These are phyloP conservation scores for Leptestheria dahalacensis DNA, from an alignment of 1,140 invertebrate genomes.

Conservation along the genomic window DNA sequence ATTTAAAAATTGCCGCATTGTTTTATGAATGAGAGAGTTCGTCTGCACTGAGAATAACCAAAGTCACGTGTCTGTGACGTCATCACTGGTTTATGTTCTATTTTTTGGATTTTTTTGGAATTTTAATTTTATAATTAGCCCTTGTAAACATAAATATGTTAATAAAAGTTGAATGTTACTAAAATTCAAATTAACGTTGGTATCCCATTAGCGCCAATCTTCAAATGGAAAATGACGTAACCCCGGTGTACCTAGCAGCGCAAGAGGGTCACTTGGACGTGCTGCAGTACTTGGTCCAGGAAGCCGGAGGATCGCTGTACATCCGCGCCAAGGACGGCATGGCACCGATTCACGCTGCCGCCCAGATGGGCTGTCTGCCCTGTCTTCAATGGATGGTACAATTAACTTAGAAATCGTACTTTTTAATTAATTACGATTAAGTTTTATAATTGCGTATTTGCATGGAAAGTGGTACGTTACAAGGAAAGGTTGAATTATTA, in stretches of 20 bases:
- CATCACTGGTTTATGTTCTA: not conserved
- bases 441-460: not conserved
- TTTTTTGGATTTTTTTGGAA: not conserved
- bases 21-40: too few species aligned
- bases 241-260: slow-evolving; percentile 71
- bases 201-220: slow-evolving; percentile 57
- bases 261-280: slow-evolving; percentile 74
- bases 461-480: not conserved
- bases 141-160: too few species aligned
- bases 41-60: too few species aligned
- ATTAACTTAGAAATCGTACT: not conserved
- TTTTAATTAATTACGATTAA: not conserved
- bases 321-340: slow-evolving; percentile 71
- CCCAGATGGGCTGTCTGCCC: slow-evolving; percentile 69
- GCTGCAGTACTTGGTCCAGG: slow-evolving; percentile 60
- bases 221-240: slow-evolving; percentile 78
- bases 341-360: slow-evolving; percentile 71
- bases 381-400: slow-evolving; percentile 78
- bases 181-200: too few species aligned
- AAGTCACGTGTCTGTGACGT: too few species aligned
- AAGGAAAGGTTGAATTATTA: too few species aligned
- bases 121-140: too few species aligned
- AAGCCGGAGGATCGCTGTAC: slow-evolving; percentile 58
- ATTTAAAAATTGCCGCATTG: too few species aligned
- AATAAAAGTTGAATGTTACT: too few species aligned